These are phyloP conservation scores for Rhaphigaster nebulosa DNA, from an alignment of 2,888 invertebrate genomes.

Conservation along the genomic window DNA sequence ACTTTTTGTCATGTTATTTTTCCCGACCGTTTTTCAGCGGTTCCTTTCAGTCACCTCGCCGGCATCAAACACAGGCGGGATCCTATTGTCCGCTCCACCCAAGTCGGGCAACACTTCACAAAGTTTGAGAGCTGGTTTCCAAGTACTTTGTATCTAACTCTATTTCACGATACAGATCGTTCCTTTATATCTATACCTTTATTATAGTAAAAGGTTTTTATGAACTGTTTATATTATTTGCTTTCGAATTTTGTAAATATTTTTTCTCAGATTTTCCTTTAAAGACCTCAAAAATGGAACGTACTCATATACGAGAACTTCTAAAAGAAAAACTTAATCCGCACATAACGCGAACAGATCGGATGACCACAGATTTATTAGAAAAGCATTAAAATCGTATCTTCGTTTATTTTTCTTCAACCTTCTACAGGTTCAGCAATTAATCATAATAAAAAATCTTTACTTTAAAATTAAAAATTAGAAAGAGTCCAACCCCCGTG, in stretches of 20 bases:
- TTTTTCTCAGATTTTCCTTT: neutral
- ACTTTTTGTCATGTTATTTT: conserved; percentile 44
- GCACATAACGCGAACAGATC: no score
- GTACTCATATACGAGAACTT: no score
- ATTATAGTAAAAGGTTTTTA: neutral
- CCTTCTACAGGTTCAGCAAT: no score
- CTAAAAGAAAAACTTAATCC: no score
- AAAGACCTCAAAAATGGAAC: no score
- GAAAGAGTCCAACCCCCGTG: no score
- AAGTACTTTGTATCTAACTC: neutral
- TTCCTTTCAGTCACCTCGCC: neutral
- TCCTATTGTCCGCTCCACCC: neutral
- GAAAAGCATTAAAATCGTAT: no score
- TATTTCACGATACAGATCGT: neutral
- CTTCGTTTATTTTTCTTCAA: no score
- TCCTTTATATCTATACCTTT: neutral
- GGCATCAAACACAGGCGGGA: conserved; percentile 10
- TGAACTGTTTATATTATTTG: neutral
- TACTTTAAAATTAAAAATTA: no score
- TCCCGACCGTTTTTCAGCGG: neutral
- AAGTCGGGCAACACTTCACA: neutral
- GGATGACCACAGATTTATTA: no score
- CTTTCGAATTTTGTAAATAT: neutral
- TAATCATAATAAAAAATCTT: no score
- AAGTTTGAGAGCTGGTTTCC: neutral